A percentile compares a stretch with the other conserved stretches of the same genome.
phyloP scores from a whole-genome alignment of 2,888 invertebrate genomes.

The Ceramica pisi region DNA sequence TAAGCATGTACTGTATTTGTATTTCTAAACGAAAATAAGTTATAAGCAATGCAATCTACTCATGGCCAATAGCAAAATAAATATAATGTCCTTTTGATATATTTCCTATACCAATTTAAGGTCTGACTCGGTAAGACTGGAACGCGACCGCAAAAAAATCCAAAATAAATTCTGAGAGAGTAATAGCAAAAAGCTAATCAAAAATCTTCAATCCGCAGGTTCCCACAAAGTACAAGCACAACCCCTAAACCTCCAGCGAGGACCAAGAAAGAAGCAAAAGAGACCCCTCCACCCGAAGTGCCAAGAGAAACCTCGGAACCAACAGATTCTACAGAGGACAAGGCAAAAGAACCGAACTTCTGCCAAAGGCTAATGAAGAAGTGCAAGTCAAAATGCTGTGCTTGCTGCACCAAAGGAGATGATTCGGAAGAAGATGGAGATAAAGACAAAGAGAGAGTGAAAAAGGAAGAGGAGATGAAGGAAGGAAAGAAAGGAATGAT shows the following conservation, averaged over 20 bases:
- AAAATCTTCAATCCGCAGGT: conserved; percentile 71
- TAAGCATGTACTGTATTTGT: neutral
- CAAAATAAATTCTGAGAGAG: neutral
- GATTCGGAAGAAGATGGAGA: conserved; percentile 69
- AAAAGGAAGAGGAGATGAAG: conserved; percentile 54
- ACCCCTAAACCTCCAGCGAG: conserved; percentile 87
- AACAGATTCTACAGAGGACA: conserved; percentile 54
- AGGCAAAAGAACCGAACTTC: conserved; percentile 79
- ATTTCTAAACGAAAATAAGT: conserved; percentile 10
- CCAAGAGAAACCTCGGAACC: conserved; percentile 59
- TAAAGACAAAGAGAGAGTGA: conserved; percentile 60
- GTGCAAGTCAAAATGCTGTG: conserved; percentile 86
- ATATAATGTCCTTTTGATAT: neutral
- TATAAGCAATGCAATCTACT: neutral
- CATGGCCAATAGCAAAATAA: too few species aligned
- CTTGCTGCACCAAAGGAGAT: conserved; percentile 84
- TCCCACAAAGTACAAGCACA: conserved; percentile 87
- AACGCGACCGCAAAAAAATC: neutral
- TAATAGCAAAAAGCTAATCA: neutral
- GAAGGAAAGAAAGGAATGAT: conserved; percentile 74
- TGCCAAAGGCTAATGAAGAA: conserved; percentile 84
- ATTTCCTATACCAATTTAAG: neutral
- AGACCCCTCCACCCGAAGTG: conserved; percentile 58
- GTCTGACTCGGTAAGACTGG: neutral
- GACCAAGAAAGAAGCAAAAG: conserved; percentile 76